Evolutionary conservation across 2,797 vertebrate genomes (phyloP).

Genomic region (Enteromius afrohamiltoni): DNA sequence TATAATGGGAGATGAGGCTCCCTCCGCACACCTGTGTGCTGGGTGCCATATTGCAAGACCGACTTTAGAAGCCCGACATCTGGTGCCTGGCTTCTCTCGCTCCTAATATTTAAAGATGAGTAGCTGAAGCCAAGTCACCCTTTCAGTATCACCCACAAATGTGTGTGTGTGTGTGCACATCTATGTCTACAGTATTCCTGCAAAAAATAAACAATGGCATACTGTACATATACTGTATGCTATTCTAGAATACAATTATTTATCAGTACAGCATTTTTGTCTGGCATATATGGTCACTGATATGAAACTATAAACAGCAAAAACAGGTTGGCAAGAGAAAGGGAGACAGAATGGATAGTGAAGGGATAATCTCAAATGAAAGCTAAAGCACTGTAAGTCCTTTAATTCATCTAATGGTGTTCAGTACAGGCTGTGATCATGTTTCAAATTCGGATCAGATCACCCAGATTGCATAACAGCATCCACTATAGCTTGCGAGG

Average conservation of each 20-base stretch:
- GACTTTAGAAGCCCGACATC: slow-evolving; percentile 60
- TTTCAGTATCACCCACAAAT: slow-evolving; percentile 23
- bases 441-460: slow-evolving; percentile 59
- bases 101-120: slow-evolving; percentile 45
- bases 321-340: slow-evolving; percentile 56
- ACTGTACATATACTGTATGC: not conserved
- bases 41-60: slow-evolving; percentile 56
- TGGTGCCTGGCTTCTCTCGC: slow-evolving; percentile 53
- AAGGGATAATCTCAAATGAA: slow-evolving; percentile 65
- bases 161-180: slow-evolving; percentile 11
- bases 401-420: slow-evolving; percentile 72
- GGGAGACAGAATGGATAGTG: slow-evolving; percentile 59
- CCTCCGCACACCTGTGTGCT: slow-evolving; percentile 54
- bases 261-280: not conserved
- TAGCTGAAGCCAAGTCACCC: slow-evolving; percentile 43
- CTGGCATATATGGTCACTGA: not conserved
- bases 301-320: slow-evolving; percentile 20
- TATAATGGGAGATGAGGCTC: slow-evolving; percentile 63
- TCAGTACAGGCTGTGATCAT: slow-evolving; percentile 66
- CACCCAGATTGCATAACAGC: slow-evolving; percentile 8
- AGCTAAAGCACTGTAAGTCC: slow-evolving; percentile 68
- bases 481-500: not conserved
- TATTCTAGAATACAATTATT: not conserved
- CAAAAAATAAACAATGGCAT: not conserved
- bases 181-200: not conserved